Evolutionary conservation across 2,113 vertebrate genomes (phyloP).

Genomic region (Ceyx cyanopectus): DNA sequence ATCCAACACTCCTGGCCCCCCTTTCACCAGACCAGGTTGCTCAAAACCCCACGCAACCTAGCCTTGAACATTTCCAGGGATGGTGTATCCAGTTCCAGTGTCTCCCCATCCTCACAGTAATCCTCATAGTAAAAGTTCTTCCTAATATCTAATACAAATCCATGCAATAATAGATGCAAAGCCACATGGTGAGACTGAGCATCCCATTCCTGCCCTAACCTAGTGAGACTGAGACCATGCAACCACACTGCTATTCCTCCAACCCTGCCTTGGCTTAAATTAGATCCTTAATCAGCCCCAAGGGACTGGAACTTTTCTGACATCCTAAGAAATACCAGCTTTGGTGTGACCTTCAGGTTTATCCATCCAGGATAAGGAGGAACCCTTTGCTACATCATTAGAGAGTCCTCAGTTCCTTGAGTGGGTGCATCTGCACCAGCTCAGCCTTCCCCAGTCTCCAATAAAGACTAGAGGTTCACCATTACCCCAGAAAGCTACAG

Average conservation of each 20-base stretch:
- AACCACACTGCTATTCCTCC: not conserved
- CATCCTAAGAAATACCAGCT: not conserved
- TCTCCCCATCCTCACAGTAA: too few relatives aligned
- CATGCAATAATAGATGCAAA: not conserved
- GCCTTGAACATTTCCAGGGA: too few relatives aligned
- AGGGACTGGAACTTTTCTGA: not conserved
- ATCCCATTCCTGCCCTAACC: not conserved
- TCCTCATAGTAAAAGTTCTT: not conserved
- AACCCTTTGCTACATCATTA: not conserved
- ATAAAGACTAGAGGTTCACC: fast-evolving
- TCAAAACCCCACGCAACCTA: not conserved
- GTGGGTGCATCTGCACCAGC: not conserved
- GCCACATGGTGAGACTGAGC: not conserved
- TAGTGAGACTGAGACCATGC: not conserved
- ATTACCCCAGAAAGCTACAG: not conserved
- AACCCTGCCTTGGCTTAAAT: not conserved
- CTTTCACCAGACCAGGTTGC: not conserved
- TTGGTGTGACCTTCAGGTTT: not conserved
- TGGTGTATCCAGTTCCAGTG: not conserved
- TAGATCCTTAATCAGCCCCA: not conserved
- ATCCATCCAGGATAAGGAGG: not conserved
- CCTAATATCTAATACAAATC: not conserved
- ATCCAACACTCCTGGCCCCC: not conserved
- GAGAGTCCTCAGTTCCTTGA: not conserved
- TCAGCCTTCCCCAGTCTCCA: not conserved